These are phyloP conservation scores for Drosophila nigricruria DNA, from an alignment of 2,888 invertebrate species.

Conservation along the genomic window DNA sequence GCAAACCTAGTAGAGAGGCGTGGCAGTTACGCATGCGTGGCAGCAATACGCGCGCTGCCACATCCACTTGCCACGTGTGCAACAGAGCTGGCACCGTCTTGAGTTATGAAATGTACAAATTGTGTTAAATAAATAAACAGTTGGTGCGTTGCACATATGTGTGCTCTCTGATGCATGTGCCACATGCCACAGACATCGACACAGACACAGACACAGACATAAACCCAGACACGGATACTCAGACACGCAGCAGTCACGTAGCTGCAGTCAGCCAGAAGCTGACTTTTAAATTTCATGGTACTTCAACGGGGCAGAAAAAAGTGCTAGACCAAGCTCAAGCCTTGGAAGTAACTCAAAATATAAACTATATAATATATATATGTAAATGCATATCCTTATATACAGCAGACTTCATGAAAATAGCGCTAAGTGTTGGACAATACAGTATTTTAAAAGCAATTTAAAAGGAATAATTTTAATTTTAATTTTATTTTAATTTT, in stretches of 20 bases:
- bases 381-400: not conserved
- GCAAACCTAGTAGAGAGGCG: slow-evolving; percentile 31
- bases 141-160: slow-evolving; percentile 57
- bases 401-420: too few species aligned
- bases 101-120: slow-evolving; percentile 75
- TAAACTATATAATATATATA: not conserved
- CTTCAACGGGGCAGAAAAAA: slow-evolving; percentile 26
- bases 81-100: slow-evolving; percentile 28
- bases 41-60: slow-evolving; percentile 25
- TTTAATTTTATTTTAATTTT: too few species aligned
- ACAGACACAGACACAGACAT: not conserved
- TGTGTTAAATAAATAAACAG: slow-evolving; percentile 76
- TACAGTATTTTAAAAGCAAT: too few species aligned
- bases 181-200: slow-evolving; percentile 24
- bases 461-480: too few species aligned
- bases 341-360: not conserved
- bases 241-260: slow-evolving; percentile 65
- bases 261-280: slow-evolving; percentile 32
- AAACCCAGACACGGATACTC: slow-evolving; percentile 4
- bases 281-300: slow-evolving; percentile 54
- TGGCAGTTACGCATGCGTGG: slow-evolving; percentile 72
- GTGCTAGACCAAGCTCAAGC: slow-evolving; percentile 11
- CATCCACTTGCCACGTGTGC: slow-evolving; percentile 23
- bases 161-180: slow-evolving; percentile 40
- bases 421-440: too few species aligned